Evolutionary conservation across 2,113 vertebrate genomes (phyloP).

Genomic region (Rhinolophus ferrumequinum): DNA sequence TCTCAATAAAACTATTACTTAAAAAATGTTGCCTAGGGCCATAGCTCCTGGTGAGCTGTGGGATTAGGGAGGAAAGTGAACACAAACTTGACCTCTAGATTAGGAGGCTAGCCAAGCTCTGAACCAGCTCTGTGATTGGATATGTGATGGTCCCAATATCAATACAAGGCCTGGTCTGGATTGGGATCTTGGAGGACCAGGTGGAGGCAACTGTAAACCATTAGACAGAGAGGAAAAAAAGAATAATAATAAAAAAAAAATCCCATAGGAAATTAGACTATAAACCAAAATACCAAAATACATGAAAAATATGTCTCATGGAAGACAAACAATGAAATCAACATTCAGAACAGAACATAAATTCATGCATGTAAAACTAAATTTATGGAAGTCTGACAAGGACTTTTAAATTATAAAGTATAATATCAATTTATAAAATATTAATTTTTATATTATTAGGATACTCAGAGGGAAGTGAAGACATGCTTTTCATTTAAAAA

Average conservation of each 20-base stretch:
- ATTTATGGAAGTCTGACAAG: neutral
- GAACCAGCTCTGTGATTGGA: neutral
- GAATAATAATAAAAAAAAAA: neutral
- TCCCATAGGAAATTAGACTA: neutral
- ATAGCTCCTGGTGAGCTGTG: neutral
- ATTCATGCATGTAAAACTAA: neutral
- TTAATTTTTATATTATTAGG: neutral
- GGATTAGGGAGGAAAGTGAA: neutral
- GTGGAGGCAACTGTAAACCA: neutral
- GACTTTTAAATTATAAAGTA: neutral
- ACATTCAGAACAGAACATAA: neutral
- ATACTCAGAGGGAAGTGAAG: neutral
- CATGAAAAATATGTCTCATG: neutral
- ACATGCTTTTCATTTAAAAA: neutral
- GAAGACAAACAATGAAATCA: neutral
- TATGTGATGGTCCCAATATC: neutral
- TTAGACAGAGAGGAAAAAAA: neutral
- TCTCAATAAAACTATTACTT: neutral
- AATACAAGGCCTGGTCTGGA: neutral
- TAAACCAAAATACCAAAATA: neutral
- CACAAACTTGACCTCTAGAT: neutral
- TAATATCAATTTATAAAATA: neutral
- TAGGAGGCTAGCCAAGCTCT: neutral
- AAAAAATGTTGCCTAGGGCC: neutral
- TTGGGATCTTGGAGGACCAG: neutral